phyloP scores from a whole-genome alignment of 2,888 invertebrate species.

The Nebria brevicollis region DNA sequence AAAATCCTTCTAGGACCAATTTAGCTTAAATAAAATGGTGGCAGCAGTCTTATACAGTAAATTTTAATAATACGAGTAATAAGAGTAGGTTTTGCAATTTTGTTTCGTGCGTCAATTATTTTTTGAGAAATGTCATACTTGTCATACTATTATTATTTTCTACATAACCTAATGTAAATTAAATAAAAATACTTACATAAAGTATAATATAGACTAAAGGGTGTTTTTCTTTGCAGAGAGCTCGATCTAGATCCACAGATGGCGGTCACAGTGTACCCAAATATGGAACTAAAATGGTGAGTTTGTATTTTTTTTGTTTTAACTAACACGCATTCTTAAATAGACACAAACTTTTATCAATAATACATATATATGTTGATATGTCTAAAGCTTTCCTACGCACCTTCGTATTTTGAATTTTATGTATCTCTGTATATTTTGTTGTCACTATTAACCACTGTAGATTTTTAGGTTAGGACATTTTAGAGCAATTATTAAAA shows the following conservation, averaged over 20 bases:
- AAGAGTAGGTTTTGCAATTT: conserved; percentile 10
- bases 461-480: conserved; percentile 39
- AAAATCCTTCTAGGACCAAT: no score
- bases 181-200: background rate
- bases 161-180: background rate
- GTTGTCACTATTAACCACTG: conserved; percentile 42
- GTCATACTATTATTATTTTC: background rate
- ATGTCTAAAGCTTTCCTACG: conserved; percentile 43
- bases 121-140: conserved; percentile 8
- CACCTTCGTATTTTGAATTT: conserved; percentile 39
- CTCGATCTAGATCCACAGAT: conserved; percentile 53
- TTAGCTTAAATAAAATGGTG: background rate
- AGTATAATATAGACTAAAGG: background rate
- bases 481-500: conserved; percentile 26
- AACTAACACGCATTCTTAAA: conserved; percentile 17
- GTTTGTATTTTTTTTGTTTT: conserved; percentile 48
- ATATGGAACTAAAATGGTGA: conserved; percentile 62
- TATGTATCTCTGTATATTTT: conserved; percentile 40
- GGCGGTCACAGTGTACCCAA: conserved; percentile 62
- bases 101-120: conserved; percentile 17
- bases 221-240: conserved; percentile 26
- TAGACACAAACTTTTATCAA: conserved; percentile 8
- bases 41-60: background rate
- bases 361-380: conserved; percentile 14
- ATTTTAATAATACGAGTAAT: background rate